Conservation (phyloP, 2,888 invertebrate species). For the Monochamus alternatus region DNA sequence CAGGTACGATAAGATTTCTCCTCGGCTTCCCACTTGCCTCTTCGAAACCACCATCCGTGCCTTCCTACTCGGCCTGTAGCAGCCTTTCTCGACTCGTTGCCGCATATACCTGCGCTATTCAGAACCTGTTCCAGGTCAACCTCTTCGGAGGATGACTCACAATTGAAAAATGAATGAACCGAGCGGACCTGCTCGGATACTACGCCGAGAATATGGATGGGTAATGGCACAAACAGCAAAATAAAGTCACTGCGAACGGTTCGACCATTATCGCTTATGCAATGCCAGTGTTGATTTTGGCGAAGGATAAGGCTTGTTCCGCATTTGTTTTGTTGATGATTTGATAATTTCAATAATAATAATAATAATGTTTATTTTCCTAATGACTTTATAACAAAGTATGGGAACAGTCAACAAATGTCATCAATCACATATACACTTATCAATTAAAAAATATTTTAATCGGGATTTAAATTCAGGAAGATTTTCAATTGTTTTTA, state of each 20-base stretch:
- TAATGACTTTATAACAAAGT: too few species aligned
- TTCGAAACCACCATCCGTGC: background rate
- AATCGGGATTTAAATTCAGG: too few species aligned
- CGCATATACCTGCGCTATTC: conserved; percentile 2
- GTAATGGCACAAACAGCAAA: conserved; percentile 16
- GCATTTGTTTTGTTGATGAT: too few species aligned
- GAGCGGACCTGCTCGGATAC: background rate
- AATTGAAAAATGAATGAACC: conserved; percentile 20
- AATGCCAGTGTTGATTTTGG: background rate
- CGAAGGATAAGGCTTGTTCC: too few species aligned
- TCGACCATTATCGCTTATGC: background rate
- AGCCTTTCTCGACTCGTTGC: background rate
- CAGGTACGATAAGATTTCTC: background rate
- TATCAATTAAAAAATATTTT: too few species aligned
- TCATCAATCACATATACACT: too few species aligned
- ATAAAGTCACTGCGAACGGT: background rate
- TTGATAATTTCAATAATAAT: too few species aligned
- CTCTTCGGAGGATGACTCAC: conserved; percentile 9
- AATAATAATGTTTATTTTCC: too few species aligned
- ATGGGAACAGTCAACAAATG: too few species aligned
- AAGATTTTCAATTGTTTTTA: too few species aligned
- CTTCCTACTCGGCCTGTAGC: background rate
- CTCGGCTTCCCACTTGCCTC: background rate
- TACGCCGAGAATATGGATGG: conserved; percentile 13
- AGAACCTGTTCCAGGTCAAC: conserved; percentile 18